These are phyloP conservation scores for Tipula lateralis DNA, from an alignment of 2,888 invertebrate genomes.

Conservation along the genomic window DNA sequence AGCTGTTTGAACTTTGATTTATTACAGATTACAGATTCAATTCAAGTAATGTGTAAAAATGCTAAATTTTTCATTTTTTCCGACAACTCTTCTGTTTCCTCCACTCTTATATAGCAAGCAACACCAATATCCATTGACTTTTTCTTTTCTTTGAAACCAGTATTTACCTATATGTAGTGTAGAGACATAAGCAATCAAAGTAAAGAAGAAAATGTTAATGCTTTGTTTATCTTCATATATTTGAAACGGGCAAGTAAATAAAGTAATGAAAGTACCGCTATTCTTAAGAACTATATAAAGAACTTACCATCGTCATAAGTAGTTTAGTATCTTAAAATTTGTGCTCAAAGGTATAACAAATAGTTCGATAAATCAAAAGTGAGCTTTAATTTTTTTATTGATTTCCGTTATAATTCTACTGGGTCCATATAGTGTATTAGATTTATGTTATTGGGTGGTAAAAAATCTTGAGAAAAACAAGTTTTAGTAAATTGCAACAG, in stretches of 20 bases:
- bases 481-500: neutral
- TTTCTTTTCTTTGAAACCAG: slow-evolving; percentile 7
- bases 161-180: neutral
- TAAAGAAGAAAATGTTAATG: neutral
- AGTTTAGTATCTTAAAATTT: neutral
- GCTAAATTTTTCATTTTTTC: neutral
- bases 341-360: neutral
- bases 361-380: neutral
- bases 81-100: neutral
- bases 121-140: neutral
- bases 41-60: neutral
- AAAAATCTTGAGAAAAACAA: neutral
- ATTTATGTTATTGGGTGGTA: neutral
- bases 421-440: neutral
- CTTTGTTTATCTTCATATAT: neutral
- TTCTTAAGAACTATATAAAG: slow-evolving; percentile 9
- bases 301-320: neutral
- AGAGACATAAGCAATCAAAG: neutral
- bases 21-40: neutral
- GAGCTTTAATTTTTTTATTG: neutral
- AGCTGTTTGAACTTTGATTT: neutral
- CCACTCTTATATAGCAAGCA: neutral
- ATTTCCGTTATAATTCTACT: neutral
- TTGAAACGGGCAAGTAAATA: neutral
- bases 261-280: neutral